A percentile compares a stretch with the other conserved stretches of the same genome.
Conservation (phyloP, 2,888 invertebrate genomes). For the Chrysotoxum bicinctum region DNA sequence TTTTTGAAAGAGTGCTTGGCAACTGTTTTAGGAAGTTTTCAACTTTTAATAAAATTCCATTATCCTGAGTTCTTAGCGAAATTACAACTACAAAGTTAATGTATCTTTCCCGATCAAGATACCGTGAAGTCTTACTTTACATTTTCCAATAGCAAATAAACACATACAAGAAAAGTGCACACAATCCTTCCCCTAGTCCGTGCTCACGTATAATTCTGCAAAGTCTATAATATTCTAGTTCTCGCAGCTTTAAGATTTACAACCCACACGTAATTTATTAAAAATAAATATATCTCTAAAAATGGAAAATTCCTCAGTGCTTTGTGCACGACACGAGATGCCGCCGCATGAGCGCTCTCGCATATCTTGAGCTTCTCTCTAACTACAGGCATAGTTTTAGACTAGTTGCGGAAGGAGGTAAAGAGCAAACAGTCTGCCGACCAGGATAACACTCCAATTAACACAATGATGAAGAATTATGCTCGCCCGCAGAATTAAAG, state of each 20-base stretch:
- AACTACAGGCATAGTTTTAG: background rate
- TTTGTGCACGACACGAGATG: conserved; percentile 58
- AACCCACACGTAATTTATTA: conserved; percentile 69
- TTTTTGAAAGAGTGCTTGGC: too few relatives aligned
- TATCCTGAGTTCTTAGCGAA: too few relatives aligned
- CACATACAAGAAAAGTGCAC: background rate
- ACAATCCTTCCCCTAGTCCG: conserved; percentile 39
- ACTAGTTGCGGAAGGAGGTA: background rate
- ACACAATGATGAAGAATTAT: conserved; percentile 73
- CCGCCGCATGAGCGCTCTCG: conserved; percentile 33
- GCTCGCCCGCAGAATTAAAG: conserved; percentile 71
- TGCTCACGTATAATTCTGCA: background rate
- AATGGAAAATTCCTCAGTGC: conserved; percentile 63
- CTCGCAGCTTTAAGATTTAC: conserved; percentile 61
- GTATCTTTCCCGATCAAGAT: too few relatives aligned
- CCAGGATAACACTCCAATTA: conserved; percentile 73
- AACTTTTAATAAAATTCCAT: too few relatives aligned
- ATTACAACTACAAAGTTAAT: too few relatives aligned
- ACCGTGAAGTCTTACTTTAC: too few relatives aligned
- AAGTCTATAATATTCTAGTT: conserved; percentile 26
- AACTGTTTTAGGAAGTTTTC: too few relatives aligned
- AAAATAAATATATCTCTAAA: conserved; percentile 69
- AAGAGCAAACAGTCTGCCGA: conserved; percentile 52
- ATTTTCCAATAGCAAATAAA: background rate
- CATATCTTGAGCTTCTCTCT: background rate